Base-by-base conservation (phyloP, 2,888 invertebrate species). In the Odontocolon sp. region DNA sequence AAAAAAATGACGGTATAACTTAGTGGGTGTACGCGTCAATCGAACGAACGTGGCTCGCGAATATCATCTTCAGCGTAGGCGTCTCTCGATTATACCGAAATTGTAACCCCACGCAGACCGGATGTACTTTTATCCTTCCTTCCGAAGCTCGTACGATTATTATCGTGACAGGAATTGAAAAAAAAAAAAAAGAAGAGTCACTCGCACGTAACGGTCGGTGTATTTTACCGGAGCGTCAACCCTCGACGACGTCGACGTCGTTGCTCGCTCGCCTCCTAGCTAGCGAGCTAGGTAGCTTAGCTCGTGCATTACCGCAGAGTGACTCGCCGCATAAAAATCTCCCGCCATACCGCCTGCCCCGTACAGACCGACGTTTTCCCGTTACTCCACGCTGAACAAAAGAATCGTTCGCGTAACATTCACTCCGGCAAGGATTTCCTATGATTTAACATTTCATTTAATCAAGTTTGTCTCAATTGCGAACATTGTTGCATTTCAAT, bases 161-260 rank as follows among this genome's bases (percentile, higher is more conserved):
- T 69, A 75, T 72, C 67, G 67, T 68, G 77, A 72, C 56, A 9
- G 50, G 67, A 71, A 72, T 77, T 21, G 3, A 38, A 38, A 38
- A 54, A 36, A 21, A 31, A 36, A 59, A 40, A 59, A 59, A 57
- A 57, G 40, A 2, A 11, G n/a, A 33, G 23, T 63, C 63, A 21
- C 47, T 63, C 72, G 57, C 38, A 72, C 67, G 77, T 77, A 77
- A 72, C 77, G 77, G 71, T 67, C 9, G 59, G 76, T 66, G 66
- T 40, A 61, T 56, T 71, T 67, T 61, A 67, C 45, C 71, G 57
- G 59, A 66, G 66, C 59, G 70, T 45, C 64, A 76, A 76, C 75
- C 70, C 75, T 66, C 40, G 38, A 61, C 54, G 45, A 23, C 18
- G 40, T 21, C 9, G 16, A 57, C 31, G 18, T n/a, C 40, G 14